Conservation (phyloP, 2,888 invertebrate genomes). For the Phrixothrix hirtus region DNA sequence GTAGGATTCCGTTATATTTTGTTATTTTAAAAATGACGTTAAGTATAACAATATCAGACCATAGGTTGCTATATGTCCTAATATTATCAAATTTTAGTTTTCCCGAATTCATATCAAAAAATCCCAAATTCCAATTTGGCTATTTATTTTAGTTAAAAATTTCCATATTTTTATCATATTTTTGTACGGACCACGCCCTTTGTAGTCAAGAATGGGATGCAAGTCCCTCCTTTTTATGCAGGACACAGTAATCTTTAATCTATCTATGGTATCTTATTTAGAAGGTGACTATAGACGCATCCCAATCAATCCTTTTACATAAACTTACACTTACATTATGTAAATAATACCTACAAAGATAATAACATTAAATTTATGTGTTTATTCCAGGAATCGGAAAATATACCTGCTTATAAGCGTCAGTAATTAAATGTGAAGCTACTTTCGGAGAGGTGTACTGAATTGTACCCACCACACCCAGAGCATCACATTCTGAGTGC, state of each 20-base stretch:
- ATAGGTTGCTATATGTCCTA: too few relatives aligned
- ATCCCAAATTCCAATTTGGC: background rate
- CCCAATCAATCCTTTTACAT: background rate
- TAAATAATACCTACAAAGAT: background rate
- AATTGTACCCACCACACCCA: conserved; percentile 62
- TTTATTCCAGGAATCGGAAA: conserved; percentile 35
- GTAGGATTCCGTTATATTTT: background rate
- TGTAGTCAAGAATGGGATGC: conserved; percentile 48
- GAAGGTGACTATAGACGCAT: conserved; percentile 41
- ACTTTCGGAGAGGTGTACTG: conserved; percentile 58
- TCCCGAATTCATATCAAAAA: background rate
- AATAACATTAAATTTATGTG: conserved; percentile 8
- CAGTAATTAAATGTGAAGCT: conserved; percentile 44
- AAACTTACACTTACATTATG: too few relatives aligned
- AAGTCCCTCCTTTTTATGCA: conserved; percentile 47
- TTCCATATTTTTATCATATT: conserved; percentile 19
- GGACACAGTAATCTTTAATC: conserved; percentile 46
- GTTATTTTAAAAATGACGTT: too few relatives aligned
- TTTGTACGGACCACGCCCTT: conserved; percentile 51
- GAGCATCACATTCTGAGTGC: conserved; percentile 60
- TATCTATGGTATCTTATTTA: conserved; percentile 40
- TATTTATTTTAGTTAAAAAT: conserved; percentile 16
- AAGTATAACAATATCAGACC: too few relatives aligned
- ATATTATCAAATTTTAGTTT: background rate
- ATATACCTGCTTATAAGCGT: conserved; percentile 30